phyloP scores from a whole-genome alignment of 2,888 invertebrate genomes.

The Capitulum mitella region DNA sequence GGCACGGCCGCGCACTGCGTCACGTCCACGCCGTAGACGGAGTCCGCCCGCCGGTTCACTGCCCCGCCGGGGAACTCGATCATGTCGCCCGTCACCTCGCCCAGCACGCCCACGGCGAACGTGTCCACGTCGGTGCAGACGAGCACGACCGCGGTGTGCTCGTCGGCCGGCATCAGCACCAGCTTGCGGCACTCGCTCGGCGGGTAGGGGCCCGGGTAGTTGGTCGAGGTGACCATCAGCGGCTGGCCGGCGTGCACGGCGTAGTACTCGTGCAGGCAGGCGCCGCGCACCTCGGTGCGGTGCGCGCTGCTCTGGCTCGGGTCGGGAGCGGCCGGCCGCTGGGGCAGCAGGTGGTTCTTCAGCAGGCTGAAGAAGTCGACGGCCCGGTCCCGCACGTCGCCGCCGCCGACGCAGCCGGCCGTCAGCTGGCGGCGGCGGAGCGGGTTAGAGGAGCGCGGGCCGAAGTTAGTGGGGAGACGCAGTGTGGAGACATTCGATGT shows the following conservation, averaged over 20 bases:
- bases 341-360: constrained; percentile 11
- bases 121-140: constrained; percentile 22
- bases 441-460: not conserved
- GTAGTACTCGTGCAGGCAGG: constrained; percentile 15
- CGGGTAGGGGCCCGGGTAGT: constrained; percentile 18
- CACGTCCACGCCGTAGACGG: constrained; percentile 6
- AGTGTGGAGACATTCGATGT: not conserved
- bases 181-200: constrained; percentile 11
- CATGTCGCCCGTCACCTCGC: not conserved
- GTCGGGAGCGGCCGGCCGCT: not conserved
- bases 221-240: not conserved
- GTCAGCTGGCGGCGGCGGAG: not conserved
- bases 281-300: not conserved
- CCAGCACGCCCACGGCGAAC: not conserved
- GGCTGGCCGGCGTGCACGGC: not conserved
- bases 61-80: not conserved
- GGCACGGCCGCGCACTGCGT: constrained; percentile 16
- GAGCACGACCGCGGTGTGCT: not conserved
- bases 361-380: constrained; percentile 22
- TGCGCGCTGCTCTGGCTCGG: not conserved
- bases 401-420: not conserved
- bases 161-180: not conserved
- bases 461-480: not conserved
- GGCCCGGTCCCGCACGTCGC: not conserved
- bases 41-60: not conserved